Conservation (phyloP, 2,797 vertebrate species). For the Meriones psammophilus region DNA sequence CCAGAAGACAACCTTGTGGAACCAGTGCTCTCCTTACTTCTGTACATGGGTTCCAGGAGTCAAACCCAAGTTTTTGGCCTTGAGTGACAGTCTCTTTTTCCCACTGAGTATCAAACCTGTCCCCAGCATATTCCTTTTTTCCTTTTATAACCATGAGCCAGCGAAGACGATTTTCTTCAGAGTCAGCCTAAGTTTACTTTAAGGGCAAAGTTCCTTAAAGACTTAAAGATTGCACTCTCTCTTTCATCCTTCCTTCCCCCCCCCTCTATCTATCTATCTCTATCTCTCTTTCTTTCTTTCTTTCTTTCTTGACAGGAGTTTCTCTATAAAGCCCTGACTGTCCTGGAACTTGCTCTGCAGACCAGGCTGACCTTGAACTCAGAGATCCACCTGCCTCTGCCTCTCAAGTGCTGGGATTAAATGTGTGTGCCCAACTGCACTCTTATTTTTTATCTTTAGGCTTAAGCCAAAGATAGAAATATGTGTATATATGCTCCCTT, state of each 20-base stretch:
- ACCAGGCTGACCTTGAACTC: too few relatives aligned
- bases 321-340: too few relatives aligned
- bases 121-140: background rate
- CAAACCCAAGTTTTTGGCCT: background rate
- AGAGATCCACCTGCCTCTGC: too few relatives aligned
- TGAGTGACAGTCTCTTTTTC: background rate
- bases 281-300: too few relatives aligned
- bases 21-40: background rate
- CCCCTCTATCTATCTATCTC: too few relatives aligned
- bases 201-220: constrained; percentile 36
- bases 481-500: background rate
- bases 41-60: background rate
- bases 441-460: constrained; percentile 59
- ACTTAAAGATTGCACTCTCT: constrained; percentile 45
- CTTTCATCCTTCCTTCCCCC: too few relatives aligned
- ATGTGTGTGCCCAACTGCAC: too few relatives aligned
- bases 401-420: too few relatives aligned
- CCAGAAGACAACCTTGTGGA: background rate
- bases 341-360: too few relatives aligned
- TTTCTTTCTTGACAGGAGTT: too few relatives aligned
- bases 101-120: background rate
- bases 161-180: constrained; percentile 28
- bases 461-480: constrained; percentile 14
- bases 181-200: constrained; percentile 38
- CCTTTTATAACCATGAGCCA: background rate